Evolutionary conservation across 2,797 vertebrate genomes (phyloP), one percentile per base, ranked within the genome.

Genomic region (Notolepis coatsorum): DNA sequence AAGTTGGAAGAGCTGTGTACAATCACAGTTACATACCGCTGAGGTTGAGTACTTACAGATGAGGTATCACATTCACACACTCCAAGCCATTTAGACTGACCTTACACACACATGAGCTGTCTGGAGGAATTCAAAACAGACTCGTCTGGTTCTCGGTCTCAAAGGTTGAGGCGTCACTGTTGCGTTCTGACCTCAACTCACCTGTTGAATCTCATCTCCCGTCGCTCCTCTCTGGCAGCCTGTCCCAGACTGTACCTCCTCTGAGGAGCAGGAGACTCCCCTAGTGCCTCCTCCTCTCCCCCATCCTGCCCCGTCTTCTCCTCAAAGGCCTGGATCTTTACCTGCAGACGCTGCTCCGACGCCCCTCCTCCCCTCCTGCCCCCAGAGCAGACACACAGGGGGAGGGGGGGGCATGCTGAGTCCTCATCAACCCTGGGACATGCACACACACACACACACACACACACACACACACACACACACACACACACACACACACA

Each of bases 151-250:
- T n/a, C n/a, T n/a, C n/a, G n/a, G n/a, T n/a, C n/a, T n/a, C n/a
- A n/a, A n/a, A n/a, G n/a, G n/a, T n/a, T n/a, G n/a, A n/a, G n/a
- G n/a, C n/a, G n/a, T n/a, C n/a, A n/a, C n/a, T 28, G 12, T 12
- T 24, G 18, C 21, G 31, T 4, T 21, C 25, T 2, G 7, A 54
- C 25, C 46, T n/a, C n/a, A n/a, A n/a, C 85, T 18, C 77, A 98
- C 96, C 96, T 96, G 92, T 91, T 96, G 90, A 96, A 96, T 71
- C 93, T 91, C 89, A 94, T 92, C 61, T 94, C 95, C 59, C 89
- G 91, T 65, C 89, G 92, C 65, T 96, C 94, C 49, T 95, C 94
- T 67, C 89, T 91, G 43, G 89, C 84, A 0, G 86, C 72, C 53
- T 96, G 95, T 63, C 87, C 90, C 70, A 95, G 88, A 70, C 95